phyloP scores from a whole-genome alignment of 2,113 vertebrate species.

The Stigmatopora nigra region DNA sequence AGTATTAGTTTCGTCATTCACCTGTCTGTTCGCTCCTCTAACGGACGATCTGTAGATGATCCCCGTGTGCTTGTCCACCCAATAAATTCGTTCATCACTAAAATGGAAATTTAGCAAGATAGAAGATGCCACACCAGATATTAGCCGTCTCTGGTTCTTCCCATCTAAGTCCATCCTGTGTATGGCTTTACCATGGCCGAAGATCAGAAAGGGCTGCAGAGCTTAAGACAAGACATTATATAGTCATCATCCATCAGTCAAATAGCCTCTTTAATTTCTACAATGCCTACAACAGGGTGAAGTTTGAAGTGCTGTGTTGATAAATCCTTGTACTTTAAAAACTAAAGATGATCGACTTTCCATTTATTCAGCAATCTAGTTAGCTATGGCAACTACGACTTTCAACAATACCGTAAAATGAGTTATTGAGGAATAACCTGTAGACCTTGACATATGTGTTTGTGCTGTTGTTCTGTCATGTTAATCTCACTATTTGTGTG shows the following conservation, averaged over 20 bases:
- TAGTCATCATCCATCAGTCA: background rate
- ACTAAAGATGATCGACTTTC: slow-evolving; percentile 40
- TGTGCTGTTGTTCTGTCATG: slow-evolving; percentile 9
- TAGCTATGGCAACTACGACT: background rate
- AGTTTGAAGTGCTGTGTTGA: slow-evolving; percentile 22
- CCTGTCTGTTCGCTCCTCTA: slow-evolving; percentile 77
- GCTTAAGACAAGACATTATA: slow-evolving; percentile 54
- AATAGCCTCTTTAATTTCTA: slow-evolving; percentile 10
- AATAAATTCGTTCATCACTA: slow-evolving; percentile 76
- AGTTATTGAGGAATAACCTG: background rate
- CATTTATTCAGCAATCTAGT: background rate
- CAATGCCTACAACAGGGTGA: slow-evolving; percentile 19
- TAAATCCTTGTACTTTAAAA: slow-evolving; percentile 60
- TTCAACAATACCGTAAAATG: background rate
- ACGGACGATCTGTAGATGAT: slow-evolving; percentile 76
- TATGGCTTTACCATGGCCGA: slow-evolving; percentile 77
- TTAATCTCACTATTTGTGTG: slow-evolving; percentile 26
- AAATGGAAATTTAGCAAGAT: slow-evolving; percentile 80
- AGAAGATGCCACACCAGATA: slow-evolving; percentile 66
- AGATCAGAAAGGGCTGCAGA: slow-evolving; percentile 79
- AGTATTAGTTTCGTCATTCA: slow-evolving; percentile 47
- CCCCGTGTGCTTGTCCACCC: slow-evolving; percentile 75
- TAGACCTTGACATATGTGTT: slow-evolving; percentile 1
- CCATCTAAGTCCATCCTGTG: slow-evolving; percentile 79
- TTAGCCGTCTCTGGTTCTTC: slow-evolving; percentile 69